phyloP scores from a whole-genome alignment of 2,888 invertebrate genomes.

The Carcina quercana region DNA sequence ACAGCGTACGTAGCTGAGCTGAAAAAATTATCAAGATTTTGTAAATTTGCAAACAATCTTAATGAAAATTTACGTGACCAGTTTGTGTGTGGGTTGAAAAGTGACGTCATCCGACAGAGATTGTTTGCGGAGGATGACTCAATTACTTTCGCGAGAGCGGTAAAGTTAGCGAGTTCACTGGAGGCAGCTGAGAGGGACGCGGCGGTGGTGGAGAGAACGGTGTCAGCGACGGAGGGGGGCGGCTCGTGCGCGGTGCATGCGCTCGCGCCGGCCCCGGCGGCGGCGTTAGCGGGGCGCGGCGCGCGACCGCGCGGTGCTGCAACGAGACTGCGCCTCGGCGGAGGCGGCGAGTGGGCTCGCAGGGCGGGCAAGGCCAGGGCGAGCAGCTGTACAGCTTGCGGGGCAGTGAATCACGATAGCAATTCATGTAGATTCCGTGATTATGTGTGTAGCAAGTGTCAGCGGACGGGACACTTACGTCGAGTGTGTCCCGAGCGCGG shows the following conservation, averaged over 20 bases:
- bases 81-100: slow-evolving; percentile 2
- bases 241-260: neutral
- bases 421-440: neutral
- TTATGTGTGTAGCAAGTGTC: neutral
- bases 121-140: neutral
- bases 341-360: neutral
- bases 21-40: neutral
- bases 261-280: neutral
- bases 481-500: neutral
- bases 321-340: neutral
- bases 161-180: neutral
- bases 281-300: too few relatives aligned
- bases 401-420: neutral
- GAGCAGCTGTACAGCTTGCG: neutral
- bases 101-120: neutral
- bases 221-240: neutral
- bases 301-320: neutral
- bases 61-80: neutral
- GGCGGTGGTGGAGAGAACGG: slow-evolving; percentile 1
- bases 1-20: neutral
- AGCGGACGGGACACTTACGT: neutral
- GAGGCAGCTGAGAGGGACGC: slow-evolving; percentile 1
- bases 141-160: neutral
- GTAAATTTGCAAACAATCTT: neutral
- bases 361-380: neutral